Base-by-base conservation (phyloP, 2,113 vertebrate species). In the Uropsilus gracilis region DNA sequence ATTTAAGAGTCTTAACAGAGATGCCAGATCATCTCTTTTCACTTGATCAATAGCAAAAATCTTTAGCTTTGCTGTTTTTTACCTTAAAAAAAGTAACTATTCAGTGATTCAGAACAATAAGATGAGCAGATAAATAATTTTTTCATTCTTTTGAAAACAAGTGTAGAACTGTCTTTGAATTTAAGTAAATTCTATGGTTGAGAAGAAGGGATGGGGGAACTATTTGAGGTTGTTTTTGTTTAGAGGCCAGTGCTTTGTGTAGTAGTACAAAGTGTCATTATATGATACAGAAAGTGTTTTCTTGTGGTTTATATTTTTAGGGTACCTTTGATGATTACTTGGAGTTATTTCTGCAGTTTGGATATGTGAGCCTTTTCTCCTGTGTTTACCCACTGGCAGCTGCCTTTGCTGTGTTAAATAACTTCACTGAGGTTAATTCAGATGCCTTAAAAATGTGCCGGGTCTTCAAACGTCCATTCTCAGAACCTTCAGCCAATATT, bases 291-390 rank as follows among this genome's bases (percentile, higher is more conserved):
- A 95, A 57, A 84, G 14, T 73, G 59, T 24, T 80, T 95, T 97
- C 86, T 14, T 34, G n/a, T 80, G 85, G 2, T 37, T 90, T 46
- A 72, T 4, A 44, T 91, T 98, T 97, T 32, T 96, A 99, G 99
- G 99, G 99, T 0, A 99, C 99, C 20, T 99, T 99, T 95, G 99
- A 99, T 94, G 99, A 99, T 96, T 99, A 99, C 97, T 97, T 99
- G 98, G 99, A 99, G 96, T 95, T 99, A 30, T 99, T 99, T 97
- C 98, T 99, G 82, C 99, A 99, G 63, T 99, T 99, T 68, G 99
- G 99, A 28, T 99, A 99, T 2, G 99, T 99, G 98, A 99, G 99
- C 94, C 99, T 99, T 85, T 99, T 99, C 98, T 99, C 99, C 1
- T 99, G 99, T 61, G 99, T 99, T 82, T 99, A 99, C 95, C 99